Evolutionary conservation across 35 echinoderm and acorn worm species (phyloP).

Genomic region (Heliocidaris erythrogramma): DNA sequence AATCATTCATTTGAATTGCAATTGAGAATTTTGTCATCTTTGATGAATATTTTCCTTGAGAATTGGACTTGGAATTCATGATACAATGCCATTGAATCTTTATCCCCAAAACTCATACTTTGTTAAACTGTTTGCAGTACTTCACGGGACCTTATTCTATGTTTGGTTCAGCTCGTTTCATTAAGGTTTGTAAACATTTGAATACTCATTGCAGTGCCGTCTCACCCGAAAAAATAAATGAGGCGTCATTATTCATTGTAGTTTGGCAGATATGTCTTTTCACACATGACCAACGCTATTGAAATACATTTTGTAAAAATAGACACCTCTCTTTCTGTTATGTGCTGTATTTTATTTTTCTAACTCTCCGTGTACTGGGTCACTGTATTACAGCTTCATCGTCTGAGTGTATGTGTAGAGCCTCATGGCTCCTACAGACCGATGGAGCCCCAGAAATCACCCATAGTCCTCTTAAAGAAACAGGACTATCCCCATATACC

Average conservation of each 20-base stretch:
- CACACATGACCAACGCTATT: neutral
- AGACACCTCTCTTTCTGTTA: no score
- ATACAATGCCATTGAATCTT: neutral
- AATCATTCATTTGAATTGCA: neutral
- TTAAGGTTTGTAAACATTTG: neutral
- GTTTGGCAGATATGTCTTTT: neutral
- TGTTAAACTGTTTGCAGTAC: neutral
- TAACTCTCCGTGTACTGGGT: conserved; percentile 1
- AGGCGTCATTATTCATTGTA: neutral
- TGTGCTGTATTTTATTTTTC: neutral
- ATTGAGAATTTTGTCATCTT: neutral
- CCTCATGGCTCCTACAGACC: conserved; percentile 21
- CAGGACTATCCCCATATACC: neutral
- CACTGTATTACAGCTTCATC: conserved; percentile 7
- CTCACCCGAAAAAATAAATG: neutral
- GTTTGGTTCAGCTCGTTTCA: neutral
- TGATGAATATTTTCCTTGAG: neutral
- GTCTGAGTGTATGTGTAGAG: conserved; percentile 42
- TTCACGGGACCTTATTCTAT: neutral
- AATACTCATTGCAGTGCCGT: neutral
- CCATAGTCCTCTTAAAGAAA: conserved; percentile 50
- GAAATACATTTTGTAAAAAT: neutral
- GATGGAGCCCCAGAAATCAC: conserved; percentile 43
- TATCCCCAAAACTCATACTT: neutral
- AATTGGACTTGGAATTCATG: no score